phyloP scores from a whole-genome alignment of 1,140 invertebrate genomes.

The Brachionus koreanus region DNA sequence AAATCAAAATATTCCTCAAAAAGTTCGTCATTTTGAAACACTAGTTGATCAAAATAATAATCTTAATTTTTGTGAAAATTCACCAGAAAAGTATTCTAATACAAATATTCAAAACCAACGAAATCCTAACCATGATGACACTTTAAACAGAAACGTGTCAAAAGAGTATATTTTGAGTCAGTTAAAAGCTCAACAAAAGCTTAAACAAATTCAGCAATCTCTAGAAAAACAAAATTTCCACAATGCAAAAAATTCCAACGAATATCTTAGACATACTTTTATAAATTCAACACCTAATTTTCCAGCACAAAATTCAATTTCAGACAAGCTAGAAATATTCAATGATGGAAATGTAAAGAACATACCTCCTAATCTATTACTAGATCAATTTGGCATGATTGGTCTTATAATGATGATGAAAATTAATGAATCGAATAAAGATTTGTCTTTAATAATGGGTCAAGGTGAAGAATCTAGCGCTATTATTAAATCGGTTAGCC shows the following conservation, averaged over 20 bases:
- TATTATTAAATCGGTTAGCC: background rate
- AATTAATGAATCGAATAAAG: background rate
- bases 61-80: background rate
- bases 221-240: background rate
- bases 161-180: conserved; percentile 18
- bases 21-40: background rate
- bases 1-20: background rate
- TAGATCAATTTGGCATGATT: conserved; percentile 11
- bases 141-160: background rate
- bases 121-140: background rate
- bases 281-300: background rate
- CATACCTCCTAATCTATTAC: background rate
- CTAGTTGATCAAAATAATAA: background rate
- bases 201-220: conserved; percentile 1
- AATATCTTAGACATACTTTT: background rate
- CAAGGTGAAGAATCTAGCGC: background rate
- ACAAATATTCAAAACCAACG: background rate
- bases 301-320: background rate
- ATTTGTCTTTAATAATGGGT: background rate
- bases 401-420: background rate
- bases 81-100: background rate
- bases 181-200: background rate
- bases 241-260: background rate
- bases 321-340: background rate
- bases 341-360: conserved; percentile 21